Conservation (phyloP, 2,888 invertebrate genomes). For the Perizoma affinitatum region DNA sequence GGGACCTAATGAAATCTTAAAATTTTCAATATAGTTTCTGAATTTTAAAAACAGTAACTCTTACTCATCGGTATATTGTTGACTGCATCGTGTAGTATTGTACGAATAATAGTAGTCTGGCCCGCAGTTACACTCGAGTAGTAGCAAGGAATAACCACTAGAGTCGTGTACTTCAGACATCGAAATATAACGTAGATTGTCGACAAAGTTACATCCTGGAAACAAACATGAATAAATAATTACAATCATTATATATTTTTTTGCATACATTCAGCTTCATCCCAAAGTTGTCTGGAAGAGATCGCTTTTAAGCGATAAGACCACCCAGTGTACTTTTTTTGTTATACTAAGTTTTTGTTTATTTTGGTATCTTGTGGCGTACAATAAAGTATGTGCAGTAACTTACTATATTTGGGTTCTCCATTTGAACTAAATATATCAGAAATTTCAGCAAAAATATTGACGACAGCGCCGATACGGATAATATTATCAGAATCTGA, state of each 20-base stretch:
- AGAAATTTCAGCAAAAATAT: conserved; percentile 60
- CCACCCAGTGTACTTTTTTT: too few species aligned
- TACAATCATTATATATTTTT: too few species aligned
- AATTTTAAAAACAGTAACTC: conserved; percentile 9
- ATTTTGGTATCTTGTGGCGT: too few species aligned
- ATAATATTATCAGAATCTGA: conserved; percentile 61
- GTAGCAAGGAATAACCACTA: conserved; percentile 64
- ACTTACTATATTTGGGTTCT: conserved; percentile 24
- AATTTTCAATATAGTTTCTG: neutral
- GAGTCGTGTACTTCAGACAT: conserved; percentile 56
- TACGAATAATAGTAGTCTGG: conserved; percentile 58
- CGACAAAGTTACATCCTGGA: conserved; percentile 16
- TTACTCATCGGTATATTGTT: conserved; percentile 56
- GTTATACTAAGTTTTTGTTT: too few species aligned
- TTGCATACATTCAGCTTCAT: too few species aligned
- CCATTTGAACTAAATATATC: conserved; percentile 51
- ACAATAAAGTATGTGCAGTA: neutral
- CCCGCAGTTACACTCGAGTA: conserved; percentile 59
- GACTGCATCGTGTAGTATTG: conserved; percentile 64
- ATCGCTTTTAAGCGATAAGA: too few species aligned
- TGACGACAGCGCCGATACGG: conserved; percentile 61
- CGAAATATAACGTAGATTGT: conserved; percentile 49
- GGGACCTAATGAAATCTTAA: too few species aligned
- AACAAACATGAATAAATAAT: neutral
- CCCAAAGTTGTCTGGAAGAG: too few species aligned